Conservation (phyloP, 2,888 invertebrate genomes). For the Chydorus sphaericus region DNA sequence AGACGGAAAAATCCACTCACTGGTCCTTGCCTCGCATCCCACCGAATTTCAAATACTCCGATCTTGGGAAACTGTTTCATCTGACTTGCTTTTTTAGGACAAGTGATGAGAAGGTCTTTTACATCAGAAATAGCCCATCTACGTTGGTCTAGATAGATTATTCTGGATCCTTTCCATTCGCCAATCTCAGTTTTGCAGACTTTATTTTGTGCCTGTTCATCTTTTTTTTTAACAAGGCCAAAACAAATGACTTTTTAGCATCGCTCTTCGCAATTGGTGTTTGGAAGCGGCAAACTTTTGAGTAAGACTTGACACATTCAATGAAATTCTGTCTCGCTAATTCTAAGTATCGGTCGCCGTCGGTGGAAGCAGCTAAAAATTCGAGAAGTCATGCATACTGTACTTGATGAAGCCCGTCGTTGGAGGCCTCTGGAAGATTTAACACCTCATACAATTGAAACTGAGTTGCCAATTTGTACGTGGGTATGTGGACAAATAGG, state of each 20-base stretch:
- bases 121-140: background rate
- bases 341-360: background rate
- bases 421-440: background rate
- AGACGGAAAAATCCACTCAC: background rate
- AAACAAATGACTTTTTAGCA: background rate
- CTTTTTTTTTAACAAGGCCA: background rate
- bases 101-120: background rate
- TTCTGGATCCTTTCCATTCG: background rate
- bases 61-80: background rate
- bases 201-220: background rate
- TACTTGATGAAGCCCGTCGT: background rate
- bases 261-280: background rate
- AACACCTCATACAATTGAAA: background rate
- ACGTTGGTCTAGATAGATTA: background rate
- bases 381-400: background rate
- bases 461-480: background rate
- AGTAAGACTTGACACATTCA: background rate
- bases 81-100: background rate
- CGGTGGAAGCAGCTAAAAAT: background rate
- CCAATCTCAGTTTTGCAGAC: background rate
- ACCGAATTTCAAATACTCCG: background rate
- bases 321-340: background rate
- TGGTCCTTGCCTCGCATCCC: background rate
- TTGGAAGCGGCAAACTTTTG: background rate
- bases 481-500: background rate